These are phyloP conservation scores for Archegozetes longisetosus DNA, from an alignment of 1,140 invertebrate genomes.

Conservation along the genomic window DNA sequence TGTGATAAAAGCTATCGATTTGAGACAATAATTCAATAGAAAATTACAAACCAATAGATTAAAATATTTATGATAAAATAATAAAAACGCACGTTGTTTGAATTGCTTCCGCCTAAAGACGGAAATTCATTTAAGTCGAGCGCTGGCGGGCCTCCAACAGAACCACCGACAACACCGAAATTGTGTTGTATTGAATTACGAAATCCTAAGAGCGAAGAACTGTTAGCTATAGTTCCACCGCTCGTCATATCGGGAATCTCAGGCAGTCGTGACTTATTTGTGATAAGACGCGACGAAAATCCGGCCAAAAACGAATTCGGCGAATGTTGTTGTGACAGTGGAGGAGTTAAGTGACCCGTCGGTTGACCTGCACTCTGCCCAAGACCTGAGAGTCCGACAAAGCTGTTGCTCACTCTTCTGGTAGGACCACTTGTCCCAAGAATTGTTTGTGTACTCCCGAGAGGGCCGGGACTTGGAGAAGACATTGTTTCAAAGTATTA, in stretches of 20 bases:
- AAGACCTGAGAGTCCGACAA: not conserved
- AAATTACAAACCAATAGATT: not conserved
- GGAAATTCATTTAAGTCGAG: constrained; percentile 20
- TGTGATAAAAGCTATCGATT: not conserved
- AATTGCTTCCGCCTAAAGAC: constrained; percentile 6
- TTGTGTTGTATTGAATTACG: not conserved
- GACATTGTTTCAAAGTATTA: not conserved
- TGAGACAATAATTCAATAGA: not conserved
- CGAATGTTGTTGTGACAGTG: not conserved
- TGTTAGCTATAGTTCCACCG: not conserved
- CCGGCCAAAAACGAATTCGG: constrained; percentile 11
- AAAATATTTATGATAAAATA: not conserved
- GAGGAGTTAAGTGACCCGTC: not conserved
- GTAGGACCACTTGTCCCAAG: not conserved
- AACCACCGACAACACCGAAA: not conserved
- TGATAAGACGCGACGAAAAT: not conserved
- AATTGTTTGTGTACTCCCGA: not conserved
- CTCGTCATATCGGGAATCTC: not conserved
- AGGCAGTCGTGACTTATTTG: not conserved
- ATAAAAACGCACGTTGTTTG: not conserved
- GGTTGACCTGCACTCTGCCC: not conserved
- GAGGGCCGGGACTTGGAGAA: not conserved
- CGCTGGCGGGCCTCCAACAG: constrained; percentile 10
- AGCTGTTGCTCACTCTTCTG: not conserved
- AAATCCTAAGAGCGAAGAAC: not conserved